Evolutionary conservation across 1,140 invertebrate genomes (phyloP).

Genomic region (Rhopalosiphum maidis): DNA sequence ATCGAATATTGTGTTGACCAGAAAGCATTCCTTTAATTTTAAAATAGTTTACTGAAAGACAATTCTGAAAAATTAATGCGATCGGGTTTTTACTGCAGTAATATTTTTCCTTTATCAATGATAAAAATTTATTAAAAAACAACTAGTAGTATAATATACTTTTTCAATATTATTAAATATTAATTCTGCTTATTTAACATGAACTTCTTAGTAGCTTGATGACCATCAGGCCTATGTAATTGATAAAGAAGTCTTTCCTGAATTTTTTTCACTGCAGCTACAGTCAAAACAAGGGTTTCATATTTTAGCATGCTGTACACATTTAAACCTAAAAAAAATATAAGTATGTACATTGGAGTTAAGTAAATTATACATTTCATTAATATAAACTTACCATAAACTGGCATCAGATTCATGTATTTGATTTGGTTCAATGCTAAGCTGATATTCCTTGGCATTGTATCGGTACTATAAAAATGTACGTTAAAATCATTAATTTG

Average conservation of each 20-base stretch:
- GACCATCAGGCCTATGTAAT: constrained; percentile 72
- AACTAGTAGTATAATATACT: neutral
- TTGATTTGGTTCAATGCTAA: constrained; percentile 77
- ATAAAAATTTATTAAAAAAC: neutral
- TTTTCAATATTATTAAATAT: neutral
- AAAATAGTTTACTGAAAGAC: no score
- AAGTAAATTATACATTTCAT: neutral
- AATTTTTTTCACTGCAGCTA: constrained; percentile 81
- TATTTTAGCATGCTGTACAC: constrained; percentile 95
- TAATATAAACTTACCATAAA: constrained; percentile 74
- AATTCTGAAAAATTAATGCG: neutral
- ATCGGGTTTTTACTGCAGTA: neutral
- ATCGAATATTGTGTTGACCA: neutral
- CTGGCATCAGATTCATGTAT: constrained; percentile 94
- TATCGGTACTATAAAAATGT: constrained; percentile 71
- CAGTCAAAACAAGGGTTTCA: constrained; percentile 89
- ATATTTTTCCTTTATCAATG: neutral
- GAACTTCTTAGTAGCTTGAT: constrained; percentile 59
- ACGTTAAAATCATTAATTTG: constrained; percentile 23
- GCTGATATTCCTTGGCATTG: constrained; percentile 86
- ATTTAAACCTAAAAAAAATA: constrained; percentile 69
- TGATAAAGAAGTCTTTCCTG: constrained; percentile 85
- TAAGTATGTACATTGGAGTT: neutral
- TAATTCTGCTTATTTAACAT: constrained; percentile 58
- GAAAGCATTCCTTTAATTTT: neutral